phyloP scores from a whole-genome alignment of 2,113 vertebrate species.

The Daboia siamensis region DNA sequence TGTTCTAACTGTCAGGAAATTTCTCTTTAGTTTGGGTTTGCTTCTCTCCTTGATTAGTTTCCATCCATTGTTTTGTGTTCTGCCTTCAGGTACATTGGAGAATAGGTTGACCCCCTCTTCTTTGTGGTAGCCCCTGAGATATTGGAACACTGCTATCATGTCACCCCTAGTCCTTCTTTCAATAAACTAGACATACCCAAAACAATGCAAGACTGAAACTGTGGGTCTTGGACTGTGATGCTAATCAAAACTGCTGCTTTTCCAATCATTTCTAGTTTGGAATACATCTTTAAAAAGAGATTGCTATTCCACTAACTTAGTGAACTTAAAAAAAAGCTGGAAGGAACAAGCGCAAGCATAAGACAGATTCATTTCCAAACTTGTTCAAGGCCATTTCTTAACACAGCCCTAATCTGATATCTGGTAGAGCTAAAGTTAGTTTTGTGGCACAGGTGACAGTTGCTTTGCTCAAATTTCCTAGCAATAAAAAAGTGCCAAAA shows the following conservation, averaged over 20 bases:
- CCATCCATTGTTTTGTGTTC: background rate
- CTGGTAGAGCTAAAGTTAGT: background rate
- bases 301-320: constrained; percentile 18
- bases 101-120: background rate
- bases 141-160: background rate
- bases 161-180: background rate
- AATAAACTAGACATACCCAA: background rate
- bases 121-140: background rate
- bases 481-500: constrained; percentile 32
- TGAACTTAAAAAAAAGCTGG: constrained; percentile 6
- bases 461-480: constrained; percentile 20
- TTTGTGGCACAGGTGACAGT: background rate
- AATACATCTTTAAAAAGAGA: constrained; percentile 20
- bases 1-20: background rate
- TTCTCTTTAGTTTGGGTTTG: background rate
- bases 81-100: background rate
- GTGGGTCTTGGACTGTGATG: background rate
- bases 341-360: constrained; percentile 4
- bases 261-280: background rate
- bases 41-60: background rate
- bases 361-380: constrained; percentile 5
- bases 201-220: background rate
- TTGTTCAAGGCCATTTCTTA: constrained; percentile 8
- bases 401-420: background rate
- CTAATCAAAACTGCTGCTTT: background rate